A percentile compares a stretch with the other conserved stretches of the same genome.
Evolutionary conservation across 2,797 vertebrate genomes (phyloP).

Genomic region (Hypotaenidia okinawae): DNA sequence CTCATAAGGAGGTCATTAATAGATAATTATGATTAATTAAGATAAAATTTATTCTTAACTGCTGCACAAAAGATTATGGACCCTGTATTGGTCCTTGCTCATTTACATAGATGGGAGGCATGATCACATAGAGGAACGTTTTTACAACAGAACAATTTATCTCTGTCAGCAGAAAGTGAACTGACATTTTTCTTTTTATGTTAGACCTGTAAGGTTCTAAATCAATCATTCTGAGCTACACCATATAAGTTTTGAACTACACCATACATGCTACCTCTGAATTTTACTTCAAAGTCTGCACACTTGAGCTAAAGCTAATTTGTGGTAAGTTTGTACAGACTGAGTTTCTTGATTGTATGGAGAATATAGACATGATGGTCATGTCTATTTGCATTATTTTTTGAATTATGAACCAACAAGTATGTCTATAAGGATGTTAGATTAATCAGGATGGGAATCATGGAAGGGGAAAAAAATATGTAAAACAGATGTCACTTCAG

Average conservation of each 20-base stretch:
- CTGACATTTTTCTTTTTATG: not conserved
- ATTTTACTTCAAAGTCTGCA: not conserved
- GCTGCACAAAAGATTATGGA: not conserved
- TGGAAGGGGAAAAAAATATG: not conserved
- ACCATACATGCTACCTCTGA: rapidly evolving
- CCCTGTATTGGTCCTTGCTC: not conserved
- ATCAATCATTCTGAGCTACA: not conserved
- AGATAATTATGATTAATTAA: no score
- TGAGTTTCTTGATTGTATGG: not conserved
- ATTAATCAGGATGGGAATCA: not conserved
- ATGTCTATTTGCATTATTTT: not conserved
- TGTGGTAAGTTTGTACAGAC: not conserved
- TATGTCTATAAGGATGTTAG: not conserved
- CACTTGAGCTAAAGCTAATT: not conserved
- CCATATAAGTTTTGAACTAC: not conserved
- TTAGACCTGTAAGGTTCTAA: not conserved
- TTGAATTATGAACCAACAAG: not conserved
- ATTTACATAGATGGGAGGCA: not conserved
- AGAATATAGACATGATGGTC: not conserved
- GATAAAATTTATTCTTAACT: not conserved
- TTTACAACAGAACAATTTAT: not conserved
- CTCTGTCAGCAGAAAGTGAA: not conserved
- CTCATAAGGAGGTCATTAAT: not conserved
- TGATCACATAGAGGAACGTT: not conserved
- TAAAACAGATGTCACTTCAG: not conserved